These are phyloP conservation scores for Scrobipalpa costella DNA, from an alignment of 2,888 invertebrate species.

Conservation along the genomic window DNA sequence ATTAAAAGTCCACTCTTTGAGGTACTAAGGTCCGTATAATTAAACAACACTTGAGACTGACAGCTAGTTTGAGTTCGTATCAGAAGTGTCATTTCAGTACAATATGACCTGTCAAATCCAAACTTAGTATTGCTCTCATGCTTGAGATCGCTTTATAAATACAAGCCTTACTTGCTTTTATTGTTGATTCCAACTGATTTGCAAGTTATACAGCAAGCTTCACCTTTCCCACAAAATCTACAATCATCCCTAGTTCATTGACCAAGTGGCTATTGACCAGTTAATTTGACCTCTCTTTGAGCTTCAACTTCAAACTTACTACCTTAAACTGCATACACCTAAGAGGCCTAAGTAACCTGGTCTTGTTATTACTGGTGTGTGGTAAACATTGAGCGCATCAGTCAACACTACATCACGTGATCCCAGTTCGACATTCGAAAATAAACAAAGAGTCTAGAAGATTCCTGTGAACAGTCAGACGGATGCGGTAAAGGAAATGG, in stretches of 20 bases:
- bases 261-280: constrained; percentile 22
- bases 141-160: too few relatives aligned
- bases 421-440: constrained; percentile 67
- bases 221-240: not conserved
- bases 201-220: not conserved
- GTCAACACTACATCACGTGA: constrained; percentile 63
- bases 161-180: too few relatives aligned
- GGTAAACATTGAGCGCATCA: constrained; percentile 67
- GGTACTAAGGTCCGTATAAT: too few relatives aligned
- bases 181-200: too few relatives aligned
- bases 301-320: constrained; percentile 26
- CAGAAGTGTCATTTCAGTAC: too few relatives aligned
- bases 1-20: too few relatives aligned
- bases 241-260: constrained; percentile 33
- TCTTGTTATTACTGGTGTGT: constrained; percentile 49
- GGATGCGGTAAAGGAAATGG: constrained; percentile 38
- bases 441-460: constrained; percentile 65
- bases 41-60: too few relatives aligned
- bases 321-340: constrained; percentile 21
- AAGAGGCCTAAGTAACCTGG: constrained; percentile 46
- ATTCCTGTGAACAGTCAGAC: constrained; percentile 63
- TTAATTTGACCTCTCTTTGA: not conserved
- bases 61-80: too few relatives aligned
- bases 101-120: too few relatives aligned
- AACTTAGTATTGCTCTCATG: too few relatives aligned